Percentiles rank a stretch among this genome's conserved stretches.
Conservation (phyloP, 2,888 invertebrate genomes). For the Hydrotaea diabolus region DNA sequence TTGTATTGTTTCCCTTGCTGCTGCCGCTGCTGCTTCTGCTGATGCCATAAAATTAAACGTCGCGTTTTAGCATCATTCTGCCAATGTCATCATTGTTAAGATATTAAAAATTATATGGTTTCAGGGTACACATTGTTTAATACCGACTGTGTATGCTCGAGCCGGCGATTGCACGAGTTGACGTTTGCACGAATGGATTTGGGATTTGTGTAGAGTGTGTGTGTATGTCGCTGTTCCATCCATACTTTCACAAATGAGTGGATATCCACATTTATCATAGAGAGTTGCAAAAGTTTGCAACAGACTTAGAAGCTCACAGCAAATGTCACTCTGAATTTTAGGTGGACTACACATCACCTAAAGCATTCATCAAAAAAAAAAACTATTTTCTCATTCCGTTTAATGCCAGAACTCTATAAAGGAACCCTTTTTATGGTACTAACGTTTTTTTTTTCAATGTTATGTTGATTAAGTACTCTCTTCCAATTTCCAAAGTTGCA, state of each 20-base stretch:
- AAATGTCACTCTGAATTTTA: no score
- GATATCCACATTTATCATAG: not conserved
- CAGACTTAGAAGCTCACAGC: not conserved
- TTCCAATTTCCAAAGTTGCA: no score
- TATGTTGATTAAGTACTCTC: no score
- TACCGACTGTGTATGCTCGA: conserved; percentile 29
- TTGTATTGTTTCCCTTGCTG: conserved; percentile 30
- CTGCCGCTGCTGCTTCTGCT: conserved; percentile 59
- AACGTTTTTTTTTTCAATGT: no score
- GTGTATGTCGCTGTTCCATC: conserved; percentile 30
- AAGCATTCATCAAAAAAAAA: no score
- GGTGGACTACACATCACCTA: no score
- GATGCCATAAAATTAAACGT: conserved; percentile 67
- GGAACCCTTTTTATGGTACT: no score
- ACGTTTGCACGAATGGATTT: conserved; percentile 43
- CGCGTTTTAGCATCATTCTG: conserved; percentile 68
- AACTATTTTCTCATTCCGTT: no score
- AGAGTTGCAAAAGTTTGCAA: not conserved
- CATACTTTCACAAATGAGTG: conserved; percentile 5
- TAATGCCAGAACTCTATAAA: no score
- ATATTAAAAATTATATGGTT: conserved; percentile 67
- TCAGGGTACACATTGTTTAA: conserved; percentile 57
- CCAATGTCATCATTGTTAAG: conserved; percentile 68
- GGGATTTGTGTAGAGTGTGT: conserved; percentile 45
- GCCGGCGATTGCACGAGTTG: conserved; percentile 40